Evolutionary conservation across 2,113 vertebrate genomes (phyloP).

Genomic region (Loxodonta africana): DNA sequence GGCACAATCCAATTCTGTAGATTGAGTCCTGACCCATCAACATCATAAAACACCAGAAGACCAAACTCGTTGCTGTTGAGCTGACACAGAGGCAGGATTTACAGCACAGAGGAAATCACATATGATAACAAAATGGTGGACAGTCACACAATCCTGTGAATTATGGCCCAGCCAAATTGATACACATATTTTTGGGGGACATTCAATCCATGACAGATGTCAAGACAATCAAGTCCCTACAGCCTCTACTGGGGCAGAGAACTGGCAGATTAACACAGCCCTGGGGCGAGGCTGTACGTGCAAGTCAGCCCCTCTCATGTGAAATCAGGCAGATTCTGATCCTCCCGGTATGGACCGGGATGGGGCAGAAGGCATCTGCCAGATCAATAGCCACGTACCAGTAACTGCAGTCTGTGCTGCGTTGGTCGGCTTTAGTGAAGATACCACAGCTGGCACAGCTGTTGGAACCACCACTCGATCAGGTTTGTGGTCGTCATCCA

Average conservation of each 20-base stretch:
- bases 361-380: background rate
- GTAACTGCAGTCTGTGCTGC: background rate
- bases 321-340: conserved; percentile 25
- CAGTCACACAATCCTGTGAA: too few relatives aligned
- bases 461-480: background rate
- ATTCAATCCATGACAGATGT: background rate
- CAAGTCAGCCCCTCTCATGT: background rate
- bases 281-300: background rate
- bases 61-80: too few relatives aligned
- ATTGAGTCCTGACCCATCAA: too few relatives aligned
- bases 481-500: background rate
- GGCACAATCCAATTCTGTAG: too few relatives aligned
- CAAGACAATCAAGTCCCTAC: background rate
- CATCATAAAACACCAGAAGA: too few relatives aligned
- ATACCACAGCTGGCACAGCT: conserved; percentile 22
- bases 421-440: background rate
- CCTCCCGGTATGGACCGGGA: background rate
- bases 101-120: too few relatives aligned
- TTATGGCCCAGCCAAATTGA: too few relatives aligned
- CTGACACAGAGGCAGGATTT: too few relatives aligned
- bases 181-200: too few relatives aligned
- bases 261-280: background rate
- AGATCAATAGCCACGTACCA: background rate
- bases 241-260: background rate
- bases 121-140: too few relatives aligned